Evolutionary conservation across 2,888 invertebrate genomes (phyloP), one percentile per base, ranked within the genome.

Genomic region (Acanthosepion pharaonis): DNA sequence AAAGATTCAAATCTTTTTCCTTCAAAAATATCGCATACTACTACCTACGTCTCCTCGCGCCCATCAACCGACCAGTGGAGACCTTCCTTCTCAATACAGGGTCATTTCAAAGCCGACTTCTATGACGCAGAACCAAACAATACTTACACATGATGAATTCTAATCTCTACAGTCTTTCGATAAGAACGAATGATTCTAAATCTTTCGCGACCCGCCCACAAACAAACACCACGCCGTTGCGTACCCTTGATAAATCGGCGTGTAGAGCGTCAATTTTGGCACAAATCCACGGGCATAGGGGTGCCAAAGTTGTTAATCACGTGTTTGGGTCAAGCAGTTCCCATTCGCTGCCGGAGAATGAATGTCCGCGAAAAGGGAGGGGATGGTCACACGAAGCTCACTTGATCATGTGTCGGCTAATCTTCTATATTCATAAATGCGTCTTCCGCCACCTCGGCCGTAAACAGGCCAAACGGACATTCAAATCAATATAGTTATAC

Each of bases 281-380:
- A 78, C 15, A 0, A 33, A 5, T 78, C 78, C 78, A 78, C 78
- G 8, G 18, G 33, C 78, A 78, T 20, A n/a, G 78, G 78, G 78
- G 78, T 78, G 78, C 78, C 78, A 78, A 78, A 78, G 78, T 78
- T 78, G 78, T 78, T 78, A 78, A 78, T 78, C 78, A 78, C 78
- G 78, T 78, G n/a, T 15, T 78, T 78, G 78, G n/a, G n/a, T 78
- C 78, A 78, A 78, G n/a, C 78, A 78, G 78, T 78, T 78, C n/a
- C 78, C 78, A 33, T n/a, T 78, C 33, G n/a, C 33, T 78, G n/a
- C 78, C n/a, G n/a, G 78, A 15, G n/a, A 15, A 78, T 78, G n/a
- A 78, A 78, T n/a, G 15, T n/a, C n/a, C 78, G 59, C 23, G 42
- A 33, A 33, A 33, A 33, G 33, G 33, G 33, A 33, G 33, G 42